phyloP scores from a whole-genome alignment of 2,888 invertebrate genomes.

The Drosophila subquinaria region DNA sequence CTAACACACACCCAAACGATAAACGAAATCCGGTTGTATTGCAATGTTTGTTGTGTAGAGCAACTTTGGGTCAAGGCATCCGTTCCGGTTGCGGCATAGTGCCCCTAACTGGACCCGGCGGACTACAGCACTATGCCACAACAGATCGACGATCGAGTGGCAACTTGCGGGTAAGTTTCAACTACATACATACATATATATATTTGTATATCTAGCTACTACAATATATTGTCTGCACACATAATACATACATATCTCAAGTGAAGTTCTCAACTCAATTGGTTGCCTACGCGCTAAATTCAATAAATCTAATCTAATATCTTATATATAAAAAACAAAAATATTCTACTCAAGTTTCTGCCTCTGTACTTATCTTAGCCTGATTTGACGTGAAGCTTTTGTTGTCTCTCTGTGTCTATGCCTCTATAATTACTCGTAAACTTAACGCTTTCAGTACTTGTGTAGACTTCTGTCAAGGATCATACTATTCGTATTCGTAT shows the following conservation, averaged over 20 bases:
- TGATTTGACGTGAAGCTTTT: constrained; percentile 84
- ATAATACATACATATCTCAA: constrained; percentile 1
- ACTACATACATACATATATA: constrained; percentile 5
- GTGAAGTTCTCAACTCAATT: constrained; percentile 43
- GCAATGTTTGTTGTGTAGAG: constrained; percentile 84
- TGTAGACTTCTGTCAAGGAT: constrained; percentile 37
- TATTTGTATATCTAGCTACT: constrained; percentile 20
- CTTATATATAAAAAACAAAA: background rate
- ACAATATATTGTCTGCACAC: constrained; percentile 47
- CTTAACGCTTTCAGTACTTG: constrained; percentile 44
- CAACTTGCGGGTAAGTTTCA: constrained; percentile 84
- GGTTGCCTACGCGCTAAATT: constrained; percentile 32
- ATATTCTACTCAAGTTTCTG: constrained; percentile 25
- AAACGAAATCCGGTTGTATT: constrained; percentile 72
- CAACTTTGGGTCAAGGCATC: constrained; percentile 86
- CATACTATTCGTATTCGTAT: constrained; percentile 8
- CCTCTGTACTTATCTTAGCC: constrained; percentile 59
- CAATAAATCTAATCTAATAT: background rate
- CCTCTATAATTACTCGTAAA: constrained; percentile 30
- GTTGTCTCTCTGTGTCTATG: constrained; percentile 75
- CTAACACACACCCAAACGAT: constrained; percentile 30
- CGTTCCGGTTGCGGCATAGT: constrained; percentile 86
- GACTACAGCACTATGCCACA: constrained; percentile 85
- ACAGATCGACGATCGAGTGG: constrained; percentile 85
- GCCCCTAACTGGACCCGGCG: constrained; percentile 85